Evolutionary conservation across 1,140 invertebrate species (phyloP).

Genomic region (Orchesella cincta): DNA sequence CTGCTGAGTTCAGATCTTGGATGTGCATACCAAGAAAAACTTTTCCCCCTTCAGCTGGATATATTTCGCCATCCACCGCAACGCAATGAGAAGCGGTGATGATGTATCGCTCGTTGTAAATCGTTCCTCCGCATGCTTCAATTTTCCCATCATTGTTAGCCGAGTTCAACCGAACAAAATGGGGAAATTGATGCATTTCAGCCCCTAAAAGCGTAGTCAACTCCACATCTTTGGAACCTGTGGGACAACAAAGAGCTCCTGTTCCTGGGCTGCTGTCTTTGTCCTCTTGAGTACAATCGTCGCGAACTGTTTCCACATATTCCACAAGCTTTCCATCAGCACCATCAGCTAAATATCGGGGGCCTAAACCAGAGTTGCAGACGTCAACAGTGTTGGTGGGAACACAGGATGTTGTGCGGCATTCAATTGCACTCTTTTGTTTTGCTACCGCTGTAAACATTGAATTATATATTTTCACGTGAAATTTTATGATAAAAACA

Average conservation of each 20-base stretch:
- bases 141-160: not conserved
- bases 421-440: no score
- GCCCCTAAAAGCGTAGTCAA: not conserved
- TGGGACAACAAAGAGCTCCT: not conserved
- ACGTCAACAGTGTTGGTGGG: no score
- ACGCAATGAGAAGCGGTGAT: not conserved
- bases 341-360: no score
- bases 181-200: not conserved
- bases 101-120: not conserved
- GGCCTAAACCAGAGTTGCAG: no score
- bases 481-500: no score
- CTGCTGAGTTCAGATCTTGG: not conserved
- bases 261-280: not conserved
- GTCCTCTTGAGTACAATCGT: not conserved
- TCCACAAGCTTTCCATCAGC: not conserved
- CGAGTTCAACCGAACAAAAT: not conserved
- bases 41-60: not conserved
- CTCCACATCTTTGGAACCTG: not conserved
- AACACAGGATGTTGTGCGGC: no score
- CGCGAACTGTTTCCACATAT: not conserved
- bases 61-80: not conserved
- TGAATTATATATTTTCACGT: no score
- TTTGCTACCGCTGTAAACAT: no score
- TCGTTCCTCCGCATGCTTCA: not conserved
- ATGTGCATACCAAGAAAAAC: not conserved